A percentile compares a stretch with the other conserved stretches of the same genome.
Evolutionary conservation across 2,888 invertebrate species (phyloP).

Genomic region (Anthophora plumipes): DNA sequence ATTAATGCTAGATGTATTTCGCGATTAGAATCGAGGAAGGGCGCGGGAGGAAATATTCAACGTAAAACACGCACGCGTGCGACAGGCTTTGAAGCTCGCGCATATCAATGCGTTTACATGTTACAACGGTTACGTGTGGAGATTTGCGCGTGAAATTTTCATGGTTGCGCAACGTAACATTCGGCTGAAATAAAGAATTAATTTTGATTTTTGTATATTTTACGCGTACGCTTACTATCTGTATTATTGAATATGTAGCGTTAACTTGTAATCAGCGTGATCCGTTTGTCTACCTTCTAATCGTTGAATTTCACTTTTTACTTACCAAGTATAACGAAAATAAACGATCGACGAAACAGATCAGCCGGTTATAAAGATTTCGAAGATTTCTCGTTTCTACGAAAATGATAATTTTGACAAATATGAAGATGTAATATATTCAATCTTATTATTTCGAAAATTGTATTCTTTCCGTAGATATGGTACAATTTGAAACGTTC

Average conservation of each 20-base stretch:
- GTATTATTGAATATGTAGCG: constrained; percentile 22
- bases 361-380: too few relatives aligned
- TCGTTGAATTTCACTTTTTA: constrained; percentile 11
- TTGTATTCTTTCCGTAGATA: too few relatives aligned
- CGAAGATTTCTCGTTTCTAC: not conserved
- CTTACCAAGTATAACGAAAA: not conserved
- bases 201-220: constrained; percentile 36
- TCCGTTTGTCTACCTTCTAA: not conserved
- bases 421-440: too few relatives aligned
- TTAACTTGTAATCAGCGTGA: constrained; percentile 20
- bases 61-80: constrained; percentile 32
- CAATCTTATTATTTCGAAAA: too few relatives aligned
- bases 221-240: constrained; percentile 8
- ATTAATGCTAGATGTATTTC: constrained; percentile 64
- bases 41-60: constrained; percentile 43
- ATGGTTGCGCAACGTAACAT: constrained; percentile 32
- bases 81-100: constrained; percentile 34
- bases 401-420: too few relatives aligned
- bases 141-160: constrained; percentile 54
- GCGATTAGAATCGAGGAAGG: constrained; percentile 56
- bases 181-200: constrained; percentile 35
- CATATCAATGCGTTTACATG: constrained; percentile 29
- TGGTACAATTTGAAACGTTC: not conserved
- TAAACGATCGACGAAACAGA: not conserved
- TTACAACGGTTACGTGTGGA: constrained; percentile 33